Evolutionary conservation across 1,140 invertebrate species (phyloP), one percentile per base, ranked within the genome.

Genomic region (Dinothrombium tinctorium): DNA sequence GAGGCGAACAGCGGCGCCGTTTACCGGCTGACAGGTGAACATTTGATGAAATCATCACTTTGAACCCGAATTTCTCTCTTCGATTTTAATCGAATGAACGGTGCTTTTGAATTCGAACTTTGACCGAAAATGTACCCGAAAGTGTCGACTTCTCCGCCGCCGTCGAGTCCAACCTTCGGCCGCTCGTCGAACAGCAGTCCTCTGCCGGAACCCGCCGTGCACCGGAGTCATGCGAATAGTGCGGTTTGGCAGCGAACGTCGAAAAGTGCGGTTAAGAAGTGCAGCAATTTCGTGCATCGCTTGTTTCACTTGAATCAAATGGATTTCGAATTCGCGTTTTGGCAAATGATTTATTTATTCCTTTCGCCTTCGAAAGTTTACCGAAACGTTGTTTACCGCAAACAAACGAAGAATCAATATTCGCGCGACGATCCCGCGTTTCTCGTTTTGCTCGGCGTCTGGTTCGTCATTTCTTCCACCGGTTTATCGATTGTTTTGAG

Each of bases 371-470:
- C 95, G 57, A 95, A 94, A 72, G 86, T 99, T 3, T 95, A 94
- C 54, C 73, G 84, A 59, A 94, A 95, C 64, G 96, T 94, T 60
- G 77, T 89, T 51, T 95, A 92, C 61, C 74, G 92, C 62, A 98
- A 98, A 74, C 78, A 92, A 65, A 90, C 87, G 44, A 96, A 96
- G 64, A 80, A 84, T 50, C 90, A 98, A 62, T 98, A 92, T 72
- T 90, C 90, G 0, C 71, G 92, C 61, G 92, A 98, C 66, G 92
- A 99, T 66, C 92, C 92, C 40, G 92, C 92, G 43, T 98, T 99
- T 65, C 60, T 99, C 43, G 86, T 99, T 23, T 61, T 98, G 35
- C 62, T 98, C 12, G 72, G 75, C 44, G 65, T 76, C 51, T 87
- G 83, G 69, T 52, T 49, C 56, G 45, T 49, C 49, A 74, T 86